Percentiles rank a stretch among this genome's conserved stretches.
Conservation (phyloP, 2,888 invertebrate genomes). For the Drosophila robusta region DNA sequence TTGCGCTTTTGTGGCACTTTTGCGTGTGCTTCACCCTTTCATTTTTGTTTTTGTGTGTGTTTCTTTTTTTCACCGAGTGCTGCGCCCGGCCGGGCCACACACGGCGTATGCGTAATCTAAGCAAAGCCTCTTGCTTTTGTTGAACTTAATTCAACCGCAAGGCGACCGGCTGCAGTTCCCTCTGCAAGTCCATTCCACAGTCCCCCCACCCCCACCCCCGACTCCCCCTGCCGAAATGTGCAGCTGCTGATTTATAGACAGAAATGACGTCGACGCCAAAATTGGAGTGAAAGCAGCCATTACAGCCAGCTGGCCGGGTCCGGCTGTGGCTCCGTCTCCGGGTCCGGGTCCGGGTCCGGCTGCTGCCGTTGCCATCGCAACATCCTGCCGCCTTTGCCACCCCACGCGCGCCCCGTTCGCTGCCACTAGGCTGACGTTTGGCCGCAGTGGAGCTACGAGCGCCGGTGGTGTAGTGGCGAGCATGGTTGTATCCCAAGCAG, state of each 20-base stretch:
- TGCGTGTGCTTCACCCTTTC: constrained; percentile 26
- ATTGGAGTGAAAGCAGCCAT: constrained; percentile 20
- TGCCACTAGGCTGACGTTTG: constrained; percentile 19
- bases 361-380: not conserved
- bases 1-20: constrained; percentile 67
- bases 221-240: constrained; percentile 20
- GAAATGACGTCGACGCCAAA: constrained; percentile 15
- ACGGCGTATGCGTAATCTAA: constrained; percentile 73
- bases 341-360: no score
- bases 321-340: no score
- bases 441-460: constrained; percentile 7
- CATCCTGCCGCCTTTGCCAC: not conserved
- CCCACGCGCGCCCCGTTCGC: not conserved
- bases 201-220: no score
- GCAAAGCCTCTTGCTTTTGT: constrained; percentile 65
- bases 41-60: constrained; percentile 1
- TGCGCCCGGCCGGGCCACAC: constrained; percentile 30
- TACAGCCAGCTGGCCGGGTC: no score
- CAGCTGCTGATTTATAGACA: constrained; percentile 39
- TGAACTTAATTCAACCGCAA: constrained; percentile 70
- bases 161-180: not conserved
- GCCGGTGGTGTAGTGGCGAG: constrained; percentile 53
- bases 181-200: not conserved
- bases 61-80: not conserved
- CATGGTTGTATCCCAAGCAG: constrained; percentile 52